Conservation (phyloP, 2,888 invertebrate genomes). For the Philereme transversata region DNA sequence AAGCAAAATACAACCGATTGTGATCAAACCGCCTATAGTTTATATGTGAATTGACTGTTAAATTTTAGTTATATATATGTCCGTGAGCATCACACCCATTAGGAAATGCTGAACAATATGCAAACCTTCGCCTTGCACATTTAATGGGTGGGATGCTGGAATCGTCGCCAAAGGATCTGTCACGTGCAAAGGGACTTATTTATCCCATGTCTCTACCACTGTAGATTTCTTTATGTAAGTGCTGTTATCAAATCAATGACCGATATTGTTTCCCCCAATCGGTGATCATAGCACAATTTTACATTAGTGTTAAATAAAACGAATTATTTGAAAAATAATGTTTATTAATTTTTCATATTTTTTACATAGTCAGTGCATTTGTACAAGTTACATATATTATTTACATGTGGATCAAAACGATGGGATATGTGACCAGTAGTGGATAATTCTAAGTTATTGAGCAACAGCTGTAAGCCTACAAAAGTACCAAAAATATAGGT, state of each 20-base stretch:
- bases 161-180: constrained; percentile 64
- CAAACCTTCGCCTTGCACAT: not conserved
- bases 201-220: constrained; percentile 58
- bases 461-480: constrained; percentile 11
- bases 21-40: constrained; percentile 65
- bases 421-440: constrained; percentile 46
- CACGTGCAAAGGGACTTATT: constrained; percentile 60
- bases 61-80: constrained; percentile 59
- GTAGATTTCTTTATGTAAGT: constrained; percentile 34
- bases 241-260: constrained; percentile 45
- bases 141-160: constrained; percentile 32
- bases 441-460: constrained; percentile 20
- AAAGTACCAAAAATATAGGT: constrained; percentile 21
- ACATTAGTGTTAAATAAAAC: constrained; percentile 72
- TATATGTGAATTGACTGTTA: constrained; percentile 67
- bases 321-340: constrained; percentile 68
- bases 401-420: constrained; percentile 46
- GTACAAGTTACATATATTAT: constrained; percentile 60
- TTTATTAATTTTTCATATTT: constrained; percentile 60
- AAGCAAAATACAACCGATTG: constrained; percentile 80
- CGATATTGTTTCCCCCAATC: constrained; percentile 63
- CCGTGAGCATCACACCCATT: constrained; percentile 37
- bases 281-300: constrained; percentile 65
- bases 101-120: constrained; percentile 7
- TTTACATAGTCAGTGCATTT: constrained; percentile 50